Base-by-base conservation (phyloP, 1,140 invertebrate species). In the Ylistrum balloti region DNA sequence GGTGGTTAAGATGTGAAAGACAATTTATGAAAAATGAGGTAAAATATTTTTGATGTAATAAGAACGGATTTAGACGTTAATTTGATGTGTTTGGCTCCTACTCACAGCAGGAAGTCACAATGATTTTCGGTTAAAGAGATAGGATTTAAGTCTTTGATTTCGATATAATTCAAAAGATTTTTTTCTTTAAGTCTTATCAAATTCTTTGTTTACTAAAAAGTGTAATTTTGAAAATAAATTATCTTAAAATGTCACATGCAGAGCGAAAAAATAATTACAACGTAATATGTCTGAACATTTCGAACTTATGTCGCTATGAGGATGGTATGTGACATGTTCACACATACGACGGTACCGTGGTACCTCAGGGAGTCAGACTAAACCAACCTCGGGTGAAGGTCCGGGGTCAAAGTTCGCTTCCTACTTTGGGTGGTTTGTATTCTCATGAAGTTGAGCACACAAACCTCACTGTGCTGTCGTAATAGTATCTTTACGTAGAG, bases 41-140 rank as follows among this genome's bases (percentile, higher is more conserved):
- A 74, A 74, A 74, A 74, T 74, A 74, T 74, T 74, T 74, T 74
- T 74, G 56, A 74, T 74, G 22, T 74, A 74, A 74, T 74, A n/a
- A 74, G 28, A 74, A 74, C 11, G 15, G 56, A n/a, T 74, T n/a
- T 74, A 28, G 28, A 74, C 56, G 56, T 74, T 74, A 74, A 74
- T 74, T 74, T 74, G 28, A 74, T 74, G 56, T n/a, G 22, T 74
- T 74, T 74, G 56, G 28, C 56, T 5, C n/a, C 28, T 74, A 74
- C 5, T n/a, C 56, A 9, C 56, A 0, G 3, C 0, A 3, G 56
- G 3, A 5, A 74, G 56, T 74, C 22, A 28, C 56, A 74, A 5
- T 74, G 13, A 17, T 22, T 74, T 28, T 28, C 5, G 56, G 56
- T 74, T 74, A 74, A n/a, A 74, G 56, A 74, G 17, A 74, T 28